These are phyloP conservation scores for Eugnorisma glareosa DNA, from an alignment of 2,888 invertebrate species.

Conservation along the genomic window DNA sequence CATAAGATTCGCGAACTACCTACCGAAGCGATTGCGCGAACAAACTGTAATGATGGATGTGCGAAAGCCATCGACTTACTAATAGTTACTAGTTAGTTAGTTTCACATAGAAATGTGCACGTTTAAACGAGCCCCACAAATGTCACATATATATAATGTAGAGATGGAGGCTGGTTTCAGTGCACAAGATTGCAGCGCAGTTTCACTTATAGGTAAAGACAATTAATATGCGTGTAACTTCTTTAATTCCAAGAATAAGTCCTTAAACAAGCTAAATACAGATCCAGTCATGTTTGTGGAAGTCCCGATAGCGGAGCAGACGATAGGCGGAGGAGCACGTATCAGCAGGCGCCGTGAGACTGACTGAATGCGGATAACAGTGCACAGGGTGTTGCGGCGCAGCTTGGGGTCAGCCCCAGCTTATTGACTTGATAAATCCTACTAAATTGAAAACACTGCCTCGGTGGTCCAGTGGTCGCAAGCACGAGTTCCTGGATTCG, in stretches of 20 bases:
- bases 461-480: too few relatives aligned
- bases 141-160: background rate
- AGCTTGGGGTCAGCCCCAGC: background rate
- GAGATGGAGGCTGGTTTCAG: background rate
- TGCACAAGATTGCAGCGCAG: background rate
- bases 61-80: constrained; percentile 17
- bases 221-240: background rate
- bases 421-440: background rate
- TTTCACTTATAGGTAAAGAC: background rate
- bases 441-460: background rate
- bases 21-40: too few relatives aligned
- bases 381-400: background rate
- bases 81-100: constrained; percentile 13
- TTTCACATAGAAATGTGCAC: constrained; percentile 1
- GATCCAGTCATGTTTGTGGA: too few relatives aligned
- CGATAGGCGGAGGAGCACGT: too few relatives aligned
- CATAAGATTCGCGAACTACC: too few relatives aligned
- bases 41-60: constrained; percentile 34
- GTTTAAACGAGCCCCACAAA: background rate
- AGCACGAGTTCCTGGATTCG: background rate
- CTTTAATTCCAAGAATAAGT: too few relatives aligned
- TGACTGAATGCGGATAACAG: background rate
- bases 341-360: too few relatives aligned
- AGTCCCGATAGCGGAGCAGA: too few relatives aligned
- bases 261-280: too few relatives aligned